Conservation (phyloP, 2,797 vertebrate species). For the Spinus pinus region DNA sequence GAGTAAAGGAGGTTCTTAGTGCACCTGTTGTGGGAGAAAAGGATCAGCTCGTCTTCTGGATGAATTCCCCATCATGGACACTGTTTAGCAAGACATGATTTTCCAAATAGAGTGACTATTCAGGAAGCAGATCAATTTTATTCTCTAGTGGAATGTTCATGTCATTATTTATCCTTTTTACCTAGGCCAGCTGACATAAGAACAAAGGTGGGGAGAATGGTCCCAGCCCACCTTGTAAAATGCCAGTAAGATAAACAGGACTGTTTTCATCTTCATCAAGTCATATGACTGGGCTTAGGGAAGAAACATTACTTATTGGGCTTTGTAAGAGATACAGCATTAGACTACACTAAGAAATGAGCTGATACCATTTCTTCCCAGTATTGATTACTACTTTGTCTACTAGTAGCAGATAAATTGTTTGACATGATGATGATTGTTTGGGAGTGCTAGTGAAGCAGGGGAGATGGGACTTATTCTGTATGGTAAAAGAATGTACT, state of each 20-base stretch:
- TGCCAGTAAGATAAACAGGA: neutral
- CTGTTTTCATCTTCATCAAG: neutral
- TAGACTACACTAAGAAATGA: neutral
- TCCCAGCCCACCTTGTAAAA: neutral
- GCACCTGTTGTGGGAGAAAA: accelerated
- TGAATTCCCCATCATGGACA: neutral
- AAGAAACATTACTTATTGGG: neutral
- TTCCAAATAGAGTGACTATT: neutral
- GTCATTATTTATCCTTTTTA: neutral
- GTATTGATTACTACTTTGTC: neutral
- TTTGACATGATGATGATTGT: neutral
- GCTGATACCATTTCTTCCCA: neutral
- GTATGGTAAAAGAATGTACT: neutral
- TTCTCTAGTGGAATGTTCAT: neutral
- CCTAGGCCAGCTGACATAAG: neutral
- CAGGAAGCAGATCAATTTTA: neutral
- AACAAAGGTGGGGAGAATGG: neutral
- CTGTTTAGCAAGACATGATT: neutral
- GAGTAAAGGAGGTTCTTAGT: neutral
- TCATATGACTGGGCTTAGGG: neutral
- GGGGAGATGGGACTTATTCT: neutral
- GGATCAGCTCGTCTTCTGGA: neutral
- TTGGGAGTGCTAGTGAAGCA: neutral
- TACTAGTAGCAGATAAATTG: neutral
- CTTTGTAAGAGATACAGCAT: neutral